Percentiles rank a stretch among this genome's conserved stretches.
Conservation (phyloP, 1,140 invertebrate genomes). For the Drosophila guanche region DNA sequence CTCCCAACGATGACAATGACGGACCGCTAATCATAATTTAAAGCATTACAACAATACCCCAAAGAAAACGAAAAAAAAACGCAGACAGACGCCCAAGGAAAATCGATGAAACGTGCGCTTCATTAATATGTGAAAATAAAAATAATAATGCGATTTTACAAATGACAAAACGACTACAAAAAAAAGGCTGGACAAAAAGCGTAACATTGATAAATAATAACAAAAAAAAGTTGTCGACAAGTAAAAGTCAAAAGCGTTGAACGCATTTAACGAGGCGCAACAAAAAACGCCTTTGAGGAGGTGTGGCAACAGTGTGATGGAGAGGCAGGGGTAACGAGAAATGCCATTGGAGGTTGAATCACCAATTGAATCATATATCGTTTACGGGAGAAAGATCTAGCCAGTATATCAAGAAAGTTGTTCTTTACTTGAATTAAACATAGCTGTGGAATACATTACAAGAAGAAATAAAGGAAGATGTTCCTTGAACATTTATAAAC, state of each 20-base stretch:
- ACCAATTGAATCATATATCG: background rate
- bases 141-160: conserved; percentile 54
- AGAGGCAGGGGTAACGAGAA: background rate
- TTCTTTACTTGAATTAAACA: no score
- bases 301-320: background rate
- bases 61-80: conserved; percentile 18
- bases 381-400: no score
- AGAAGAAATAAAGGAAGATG: no score
- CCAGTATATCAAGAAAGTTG: no score
- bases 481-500: no score
- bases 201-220: conserved; percentile 31
- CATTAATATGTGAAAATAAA: conserved; percentile 69
- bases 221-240: conserved; percentile 43
- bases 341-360: conserved; percentile 19
- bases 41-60: conserved; percentile 59
- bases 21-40: conserved; percentile 77
- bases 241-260: conserved; percentile 44
- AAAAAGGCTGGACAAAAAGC: conserved; percentile 21
- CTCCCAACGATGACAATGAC: conserved; percentile 61
- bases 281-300: conserved; percentile 20
- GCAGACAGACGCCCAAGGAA: conserved; percentile 16
- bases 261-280: conserved; percentile 61
- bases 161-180: conserved; percentile 10
- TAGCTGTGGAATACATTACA: no score
- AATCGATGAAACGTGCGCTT: conserved; percentile 68